Evolutionary conservation across 2,888 invertebrate genomes (phyloP).

Genomic region (Pseudoips prasinana): DNA sequence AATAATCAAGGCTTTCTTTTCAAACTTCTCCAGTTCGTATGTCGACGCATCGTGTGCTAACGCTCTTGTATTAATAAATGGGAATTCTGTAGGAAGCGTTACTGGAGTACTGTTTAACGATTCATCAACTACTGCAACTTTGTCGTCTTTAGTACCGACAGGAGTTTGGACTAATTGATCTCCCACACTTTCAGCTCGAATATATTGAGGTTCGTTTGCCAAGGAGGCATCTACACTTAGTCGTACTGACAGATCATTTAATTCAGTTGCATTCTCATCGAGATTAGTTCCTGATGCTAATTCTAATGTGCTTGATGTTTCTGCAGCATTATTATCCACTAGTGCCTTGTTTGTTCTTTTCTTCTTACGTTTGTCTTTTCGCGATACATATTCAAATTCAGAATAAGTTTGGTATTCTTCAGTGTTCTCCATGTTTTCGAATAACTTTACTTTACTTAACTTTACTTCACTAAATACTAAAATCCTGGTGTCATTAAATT

Average conservation of each 20-base stretch:
- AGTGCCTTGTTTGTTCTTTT: constrained; percentile 15
- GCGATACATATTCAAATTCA: constrained; percentile 11
- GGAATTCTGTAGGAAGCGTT: constrained; percentile 1
- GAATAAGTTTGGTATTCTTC: constrained; percentile 11
- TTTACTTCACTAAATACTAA: constrained; percentile 1
- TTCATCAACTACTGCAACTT: constrained; percentile 1
- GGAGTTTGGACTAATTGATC: too few species aligned
- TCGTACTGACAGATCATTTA: too few species aligned
- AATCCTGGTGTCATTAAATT: not conserved
- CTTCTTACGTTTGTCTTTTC: constrained; percentile 20
- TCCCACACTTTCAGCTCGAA: too few species aligned
- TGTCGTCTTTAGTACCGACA: not conserved
- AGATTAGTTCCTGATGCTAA: too few species aligned
- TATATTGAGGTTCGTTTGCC: too few species aligned
- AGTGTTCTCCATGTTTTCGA: constrained; percentile 14
- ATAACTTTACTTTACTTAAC: too few species aligned
- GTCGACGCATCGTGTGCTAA: constrained; percentile 47
- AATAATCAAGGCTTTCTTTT: constrained; percentile 58
- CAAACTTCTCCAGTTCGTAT: constrained; percentile 59
- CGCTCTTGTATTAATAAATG: constrained; percentile 32
- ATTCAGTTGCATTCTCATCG: too few species aligned
- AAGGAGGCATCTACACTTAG: too few species aligned
- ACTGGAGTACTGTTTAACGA: constrained; percentile 1
- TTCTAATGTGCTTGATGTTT: too few species aligned
- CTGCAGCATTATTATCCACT: constrained; percentile 19